Conservation (phyloP, 1,140 invertebrate species). For the Nilaparvata lugens region DNA sequence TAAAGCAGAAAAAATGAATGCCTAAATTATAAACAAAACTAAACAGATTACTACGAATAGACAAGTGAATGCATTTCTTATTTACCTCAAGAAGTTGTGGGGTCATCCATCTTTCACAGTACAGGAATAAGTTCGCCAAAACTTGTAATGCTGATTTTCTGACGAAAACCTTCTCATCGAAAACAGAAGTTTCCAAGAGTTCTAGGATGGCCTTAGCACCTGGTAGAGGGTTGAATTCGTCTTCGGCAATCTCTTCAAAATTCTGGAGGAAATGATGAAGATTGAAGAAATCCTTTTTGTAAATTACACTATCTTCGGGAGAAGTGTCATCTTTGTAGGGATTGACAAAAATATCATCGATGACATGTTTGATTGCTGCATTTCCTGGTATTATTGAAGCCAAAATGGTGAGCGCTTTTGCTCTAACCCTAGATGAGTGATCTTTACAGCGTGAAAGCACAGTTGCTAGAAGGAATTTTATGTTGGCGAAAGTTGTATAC, state of each 20-base stretch:
- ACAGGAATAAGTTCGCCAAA: slow-evolving; percentile 36
- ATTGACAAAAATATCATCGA: slow-evolving; percentile 39
- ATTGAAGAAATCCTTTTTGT: slow-evolving; percentile 17
- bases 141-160: slow-evolving; percentile 46
- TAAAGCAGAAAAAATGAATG: too few species aligned
- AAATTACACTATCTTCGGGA: background rate
- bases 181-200: slow-evolving; percentile 40
- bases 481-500: background rate
- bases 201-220: slow-evolving; percentile 31
- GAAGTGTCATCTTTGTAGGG: slow-evolving; percentile 21
- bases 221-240: slow-evolving; percentile 32
- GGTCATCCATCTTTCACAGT: slow-evolving; percentile 31
- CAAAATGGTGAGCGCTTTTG: slow-evolving; percentile 45
- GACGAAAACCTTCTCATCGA: slow-evolving; percentile 48
- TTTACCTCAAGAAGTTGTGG: slow-evolving; percentile 35
- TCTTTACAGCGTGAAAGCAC: slow-evolving; percentile 45
- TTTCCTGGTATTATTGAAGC: slow-evolving; percentile 39
- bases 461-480: slow-evolving; percentile 39
- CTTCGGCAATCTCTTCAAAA: slow-evolving; percentile 20
- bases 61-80: background rate
- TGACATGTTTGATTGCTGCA: slow-evolving; percentile 26
- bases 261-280: slow-evolving; percentile 16
- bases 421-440: slow-evolving; percentile 44
- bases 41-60: too few species aligned
- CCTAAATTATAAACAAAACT: too few species aligned